phyloP scores from a whole-genome alignment of 2,888 invertebrate genomes.

The Melieria crassipennis region DNA sequence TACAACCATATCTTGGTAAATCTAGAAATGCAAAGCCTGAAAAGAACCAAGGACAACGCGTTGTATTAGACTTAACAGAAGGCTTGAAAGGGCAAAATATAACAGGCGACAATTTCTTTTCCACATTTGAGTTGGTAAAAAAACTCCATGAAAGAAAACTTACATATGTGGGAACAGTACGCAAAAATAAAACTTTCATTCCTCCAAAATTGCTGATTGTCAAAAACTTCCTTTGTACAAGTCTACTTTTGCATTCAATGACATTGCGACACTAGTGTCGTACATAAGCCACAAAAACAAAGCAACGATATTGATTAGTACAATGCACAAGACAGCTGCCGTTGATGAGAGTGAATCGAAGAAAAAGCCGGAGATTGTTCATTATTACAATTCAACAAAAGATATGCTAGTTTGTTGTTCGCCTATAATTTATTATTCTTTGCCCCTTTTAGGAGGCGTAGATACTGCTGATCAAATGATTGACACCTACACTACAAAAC shows the following conservation, averaged over 20 bases:
- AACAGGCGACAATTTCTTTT: neutral
- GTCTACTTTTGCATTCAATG: conserved; percentile 24
- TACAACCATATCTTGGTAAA: conserved; percentile 23
- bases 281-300: neutral
- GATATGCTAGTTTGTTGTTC: neutral
- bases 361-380: conserved; percentile 27
- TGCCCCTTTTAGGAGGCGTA: too few relatives aligned
- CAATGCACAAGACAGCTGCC: conserved; percentile 23
- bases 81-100: conserved; percentile 3
- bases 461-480: too few relatives aligned
- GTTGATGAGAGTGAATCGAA: conserved; percentile 11
- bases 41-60: neutral
- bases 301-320: conserved; percentile 24
- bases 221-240: conserved; percentile 25
- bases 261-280: too few relatives aligned
- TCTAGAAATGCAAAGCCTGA: conserved; percentile 5
- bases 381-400: conserved; percentile 24
- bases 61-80: conserved; percentile 15
- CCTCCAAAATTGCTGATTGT: conserved; percentile 15
- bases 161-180: conserved; percentile 14
- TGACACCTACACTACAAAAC: neutral
- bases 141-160: conserved; percentile 20
- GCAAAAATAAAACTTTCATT: neutral
- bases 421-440: too few relatives aligned
- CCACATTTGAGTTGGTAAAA: neutral